Percentiles rank a stretch among this genome's conserved stretches.
Conservation (phyloP, 2,888 invertebrate species). For the Toxonevra muliebris region DNA sequence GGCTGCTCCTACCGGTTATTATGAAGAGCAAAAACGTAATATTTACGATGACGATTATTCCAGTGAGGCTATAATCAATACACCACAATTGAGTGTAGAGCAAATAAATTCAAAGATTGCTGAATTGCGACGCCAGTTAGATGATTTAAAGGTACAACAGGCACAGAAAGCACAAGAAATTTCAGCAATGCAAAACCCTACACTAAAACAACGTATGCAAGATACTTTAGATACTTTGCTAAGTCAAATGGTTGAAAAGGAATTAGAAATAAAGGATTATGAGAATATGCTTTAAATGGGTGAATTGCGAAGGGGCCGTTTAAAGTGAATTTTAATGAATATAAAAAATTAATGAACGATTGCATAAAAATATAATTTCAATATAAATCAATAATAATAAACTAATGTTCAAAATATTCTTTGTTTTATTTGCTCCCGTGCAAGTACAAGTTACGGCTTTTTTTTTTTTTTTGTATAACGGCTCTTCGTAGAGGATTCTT, state of each 20-base stretch:
- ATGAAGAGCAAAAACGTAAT: conserved; percentile 57
- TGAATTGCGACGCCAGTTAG: conserved; percentile 77
- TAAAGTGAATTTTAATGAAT: no score
- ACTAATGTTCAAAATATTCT: no score
- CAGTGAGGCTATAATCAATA: conserved; percentile 49
- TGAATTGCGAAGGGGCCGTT: background rate
- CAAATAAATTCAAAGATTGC: conserved; percentile 74
- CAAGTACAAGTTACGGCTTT: no score
- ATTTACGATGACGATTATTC: conserved; percentile 58
- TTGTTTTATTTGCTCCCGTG: no score
- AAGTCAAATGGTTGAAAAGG: conserved; percentile 82
- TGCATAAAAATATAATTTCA: no score
- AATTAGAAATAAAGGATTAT: conserved; percentile 70
- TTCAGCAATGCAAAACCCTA: conserved; percentile 84
- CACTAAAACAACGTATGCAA: conserved; percentile 83
- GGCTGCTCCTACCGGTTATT: conserved; percentile 56
- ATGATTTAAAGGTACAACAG: conserved; percentile 77
- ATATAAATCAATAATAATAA: no score
- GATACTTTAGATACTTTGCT: conserved; percentile 81
- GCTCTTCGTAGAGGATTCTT: no score
- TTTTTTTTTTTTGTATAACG: no score
- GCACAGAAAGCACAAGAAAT: conserved; percentile 85
- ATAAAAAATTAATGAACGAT: no score
- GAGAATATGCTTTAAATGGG: conserved; percentile 55
- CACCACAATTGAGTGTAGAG: conserved; percentile 64